phyloP scores from a whole-genome alignment of 2,797 vertebrate species.

The Sebastes wilsoni region DNA sequence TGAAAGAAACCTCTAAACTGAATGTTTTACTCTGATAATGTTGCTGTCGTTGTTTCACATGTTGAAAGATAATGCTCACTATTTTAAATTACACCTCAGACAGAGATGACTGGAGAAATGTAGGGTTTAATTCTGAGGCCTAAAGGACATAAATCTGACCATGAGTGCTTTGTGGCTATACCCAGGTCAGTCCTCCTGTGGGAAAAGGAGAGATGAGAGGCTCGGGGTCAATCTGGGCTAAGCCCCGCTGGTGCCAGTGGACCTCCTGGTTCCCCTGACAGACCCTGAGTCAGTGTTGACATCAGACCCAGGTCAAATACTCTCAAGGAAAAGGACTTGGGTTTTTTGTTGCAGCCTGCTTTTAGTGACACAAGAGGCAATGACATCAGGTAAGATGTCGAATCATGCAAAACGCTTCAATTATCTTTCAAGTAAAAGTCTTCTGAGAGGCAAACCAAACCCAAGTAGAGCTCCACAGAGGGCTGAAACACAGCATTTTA shows the following conservation, averaged over 20 bases:
- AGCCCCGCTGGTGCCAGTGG: slow-evolving; percentile 74
- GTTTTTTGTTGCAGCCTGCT: not conserved
- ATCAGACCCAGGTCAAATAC: slow-evolving; percentile 49
- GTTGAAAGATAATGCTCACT: slow-evolving; percentile 12
- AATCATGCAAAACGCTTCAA: not conserved
- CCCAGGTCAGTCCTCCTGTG: slow-evolving; percentile 71
- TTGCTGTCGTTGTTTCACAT: not conserved
- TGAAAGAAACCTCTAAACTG: not conserved
- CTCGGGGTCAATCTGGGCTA: slow-evolving; percentile 66
- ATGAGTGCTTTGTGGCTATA: slow-evolving; percentile 60
- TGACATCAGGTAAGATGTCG: not conserved
- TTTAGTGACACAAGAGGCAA: not conserved
- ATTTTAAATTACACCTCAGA: slow-evolving; percentile 9
- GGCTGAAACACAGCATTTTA: not conserved
- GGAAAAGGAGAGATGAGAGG: slow-evolving; percentile 70
- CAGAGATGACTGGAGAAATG: slow-evolving; percentile 8
- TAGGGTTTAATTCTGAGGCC: slow-evolving; percentile 23
- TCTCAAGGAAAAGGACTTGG: not conserved
- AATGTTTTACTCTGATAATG: not conserved
- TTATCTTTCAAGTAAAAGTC: not conserved
- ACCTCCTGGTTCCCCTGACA: slow-evolving; percentile 49
- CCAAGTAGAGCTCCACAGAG: not conserved
- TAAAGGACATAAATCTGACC: slow-evolving; percentile 72
- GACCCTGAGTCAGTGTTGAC: slow-evolving; percentile 16
- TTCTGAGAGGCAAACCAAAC: not conserved